Conservation (phyloP, 2,888 invertebrate genomes). For the Macropis europaea region DNA sequence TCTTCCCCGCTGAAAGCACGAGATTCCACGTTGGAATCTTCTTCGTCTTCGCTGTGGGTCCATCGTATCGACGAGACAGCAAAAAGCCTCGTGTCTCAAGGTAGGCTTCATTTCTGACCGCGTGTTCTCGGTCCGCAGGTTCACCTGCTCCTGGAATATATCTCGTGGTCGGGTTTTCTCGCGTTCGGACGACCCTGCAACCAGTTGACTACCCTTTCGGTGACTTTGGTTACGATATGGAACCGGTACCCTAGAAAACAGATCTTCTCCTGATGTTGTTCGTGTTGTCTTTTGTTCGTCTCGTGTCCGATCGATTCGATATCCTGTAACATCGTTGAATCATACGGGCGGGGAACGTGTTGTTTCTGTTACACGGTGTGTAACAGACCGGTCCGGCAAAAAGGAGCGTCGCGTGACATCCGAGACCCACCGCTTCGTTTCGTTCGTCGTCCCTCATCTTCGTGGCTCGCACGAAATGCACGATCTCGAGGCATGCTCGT, state of each 20-base stretch:
- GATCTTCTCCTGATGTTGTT: background rate
- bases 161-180: slow-evolving; percentile 21
- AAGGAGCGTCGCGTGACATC: slow-evolving; percentile 56
- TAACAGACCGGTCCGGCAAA: slow-evolving; percentile 36
- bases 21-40: slow-evolving; percentile 22
- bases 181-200: background rate
- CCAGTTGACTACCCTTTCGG: background rate
- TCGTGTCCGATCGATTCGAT: slow-evolving; percentile 7
- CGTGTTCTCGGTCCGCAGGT: slow-evolving; percentile 38
- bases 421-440: slow-evolving; percentile 55
- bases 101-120: slow-evolving; percentile 64
- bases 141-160: slow-evolving; percentile 52
- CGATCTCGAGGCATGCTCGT: background rate
- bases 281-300: background rate
- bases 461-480: background rate
- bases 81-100: slow-evolving; percentile 58
- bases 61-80: slow-evolving; percentile 33
- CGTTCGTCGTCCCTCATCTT: background rate
- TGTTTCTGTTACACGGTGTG: slow-evolving; percentile 48
- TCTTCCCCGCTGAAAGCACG: background rate
- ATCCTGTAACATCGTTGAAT: slow-evolving; percentile 40
- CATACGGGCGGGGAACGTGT: slow-evolving; percentile 34
- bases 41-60: slow-evolving; percentile 11
- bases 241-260: slow-evolving; percentile 48
- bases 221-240: slow-evolving; percentile 50